Percentiles rank a stretch among this genome's conserved stretches.
These are phyloP conservation scores for Gallinago solitaria DNA, from an alignment of 2,797 vertebrate genomes.

Conservation along the genomic window DNA sequence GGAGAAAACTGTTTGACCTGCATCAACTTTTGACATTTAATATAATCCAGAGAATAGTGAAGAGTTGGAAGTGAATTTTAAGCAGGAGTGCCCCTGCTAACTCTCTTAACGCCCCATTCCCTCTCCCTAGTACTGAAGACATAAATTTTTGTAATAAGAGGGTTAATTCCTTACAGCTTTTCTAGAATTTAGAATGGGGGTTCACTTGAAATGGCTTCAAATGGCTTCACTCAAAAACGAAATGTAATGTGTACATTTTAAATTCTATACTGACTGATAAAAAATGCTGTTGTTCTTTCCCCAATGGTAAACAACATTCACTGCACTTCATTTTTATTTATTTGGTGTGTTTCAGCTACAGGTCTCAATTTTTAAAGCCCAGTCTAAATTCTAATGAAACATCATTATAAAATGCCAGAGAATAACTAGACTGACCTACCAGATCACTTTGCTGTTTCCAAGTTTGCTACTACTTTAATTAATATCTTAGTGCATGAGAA, in stretches of 20 bases:
- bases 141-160: neutral
- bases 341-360: neutral
- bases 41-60: neutral
- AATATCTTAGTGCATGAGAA: neutral
- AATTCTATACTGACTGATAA: neutral
- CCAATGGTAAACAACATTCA: neutral
- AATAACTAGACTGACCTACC: neutral
- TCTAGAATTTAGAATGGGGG: neutral
- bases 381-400: neutral
- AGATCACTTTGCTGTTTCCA: neutral
- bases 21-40: neutral
- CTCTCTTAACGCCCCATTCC: neutral
- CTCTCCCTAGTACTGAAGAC: neutral
- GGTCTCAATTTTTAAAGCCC: neutral
- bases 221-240: neutral
- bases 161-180: neutral
- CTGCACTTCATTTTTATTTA: neutral
- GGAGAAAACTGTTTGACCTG: constrained; percentile 32
- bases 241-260: neutral
- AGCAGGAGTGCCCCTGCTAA: neutral
- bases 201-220: neutral
- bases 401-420: neutral
- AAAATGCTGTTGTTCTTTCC: neutral
- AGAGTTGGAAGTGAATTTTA: neutral
- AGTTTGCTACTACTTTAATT: neutral